Evolutionary conservation across 2,888 invertebrate species (phyloP).

Genomic region (Macaria liturata): DNA sequence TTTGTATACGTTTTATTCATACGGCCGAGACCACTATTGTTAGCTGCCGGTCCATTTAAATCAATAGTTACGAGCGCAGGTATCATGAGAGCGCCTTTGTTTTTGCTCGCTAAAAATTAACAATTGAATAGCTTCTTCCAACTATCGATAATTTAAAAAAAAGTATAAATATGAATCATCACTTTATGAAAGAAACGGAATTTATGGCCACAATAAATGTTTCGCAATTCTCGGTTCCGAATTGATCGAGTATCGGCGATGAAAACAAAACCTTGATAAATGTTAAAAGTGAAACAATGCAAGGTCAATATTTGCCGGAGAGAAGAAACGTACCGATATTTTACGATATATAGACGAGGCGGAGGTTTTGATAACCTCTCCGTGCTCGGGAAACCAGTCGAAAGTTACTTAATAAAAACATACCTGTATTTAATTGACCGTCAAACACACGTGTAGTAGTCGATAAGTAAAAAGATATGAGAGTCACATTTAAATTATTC

Average conservation of each 20-base stretch:
- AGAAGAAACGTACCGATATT: constrained; percentile 21
- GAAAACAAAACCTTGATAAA: constrained; percentile 30
- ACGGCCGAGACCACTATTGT: constrained; percentile 73
- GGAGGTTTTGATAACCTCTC: constrained; percentile 5
- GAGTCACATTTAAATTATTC: constrained; percentile 51
- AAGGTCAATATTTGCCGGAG: constrained; percentile 35
- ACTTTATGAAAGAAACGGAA: constrained; percentile 14
- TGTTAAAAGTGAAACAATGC: constrained; percentile 35
- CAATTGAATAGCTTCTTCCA: constrained; percentile 19
- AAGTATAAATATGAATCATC: constrained; percentile 19
- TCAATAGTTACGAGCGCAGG: constrained; percentile 57
- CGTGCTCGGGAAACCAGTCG: constrained; percentile 7
- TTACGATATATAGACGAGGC: not conserved
- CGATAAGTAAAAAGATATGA: constrained; percentile 44
- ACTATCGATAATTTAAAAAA: constrained; percentile 12
- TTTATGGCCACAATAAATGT: constrained; percentile 21
- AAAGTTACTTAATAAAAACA: constrained; percentile 10
- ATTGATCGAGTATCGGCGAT: constrained; percentile 29
- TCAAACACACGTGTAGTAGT: constrained; percentile 36
- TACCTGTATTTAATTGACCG: constrained; percentile 32
- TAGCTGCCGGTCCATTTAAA: constrained; percentile 66
- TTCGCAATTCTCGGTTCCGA: constrained; percentile 25
- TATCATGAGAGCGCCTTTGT: constrained; percentile 28
- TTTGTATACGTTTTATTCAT: constrained; percentile 80
- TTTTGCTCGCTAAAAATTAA: constrained; percentile 18